These are phyloP conservation scores for Drosophila sordidula DNA, from an alignment of 2,888 invertebrate genomes.

Conservation along the genomic window DNA sequence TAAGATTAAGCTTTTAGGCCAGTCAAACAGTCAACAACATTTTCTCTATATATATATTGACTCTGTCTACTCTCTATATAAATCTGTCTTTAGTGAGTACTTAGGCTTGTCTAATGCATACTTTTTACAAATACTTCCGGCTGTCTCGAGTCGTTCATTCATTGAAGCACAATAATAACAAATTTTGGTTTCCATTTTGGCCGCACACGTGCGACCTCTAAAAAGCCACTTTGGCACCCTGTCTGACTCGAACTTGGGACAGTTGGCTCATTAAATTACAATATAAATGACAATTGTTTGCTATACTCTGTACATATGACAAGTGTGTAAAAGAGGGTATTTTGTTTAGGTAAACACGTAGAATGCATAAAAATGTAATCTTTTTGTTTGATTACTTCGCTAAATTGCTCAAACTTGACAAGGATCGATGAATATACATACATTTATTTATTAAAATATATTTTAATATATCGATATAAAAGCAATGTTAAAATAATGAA, in stretches of 20 bases:
- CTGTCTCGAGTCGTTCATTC: conserved; percentile 24
- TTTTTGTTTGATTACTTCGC: too few relatives aligned
- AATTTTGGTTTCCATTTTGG: conserved; percentile 29
- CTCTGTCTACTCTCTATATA: background rate
- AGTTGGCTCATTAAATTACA: conserved; percentile 61
- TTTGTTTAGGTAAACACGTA: background rate
- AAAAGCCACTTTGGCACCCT: conserved; percentile 45
- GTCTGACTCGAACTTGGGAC: conserved; percentile 13
- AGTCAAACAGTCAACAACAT: background rate
- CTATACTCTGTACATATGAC: background rate
- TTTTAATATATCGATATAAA: too few relatives aligned
- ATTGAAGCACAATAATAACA: conserved; percentile 9
- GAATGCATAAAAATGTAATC: too few relatives aligned
- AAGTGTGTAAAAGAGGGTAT: background rate
- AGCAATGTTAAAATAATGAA: too few relatives aligned
- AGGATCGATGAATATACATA: too few relatives aligned
- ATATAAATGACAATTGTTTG: conserved; percentile 66
- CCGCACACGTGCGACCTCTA: conserved; percentile 63
- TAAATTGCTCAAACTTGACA: too few relatives aligned
- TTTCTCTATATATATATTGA: conserved; percentile 1
- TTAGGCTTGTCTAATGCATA: conserved; percentile 44
- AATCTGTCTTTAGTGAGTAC: conserved; percentile 40
- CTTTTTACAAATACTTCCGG: conserved; percentile 64
- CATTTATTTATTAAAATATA: too few relatives aligned
- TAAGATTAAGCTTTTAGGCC: conserved; percentile 7